These are phyloP conservation scores for Cosmorhoe ocellata DNA, from an alignment of 2,888 invertebrate species.

Conservation along the genomic window DNA sequence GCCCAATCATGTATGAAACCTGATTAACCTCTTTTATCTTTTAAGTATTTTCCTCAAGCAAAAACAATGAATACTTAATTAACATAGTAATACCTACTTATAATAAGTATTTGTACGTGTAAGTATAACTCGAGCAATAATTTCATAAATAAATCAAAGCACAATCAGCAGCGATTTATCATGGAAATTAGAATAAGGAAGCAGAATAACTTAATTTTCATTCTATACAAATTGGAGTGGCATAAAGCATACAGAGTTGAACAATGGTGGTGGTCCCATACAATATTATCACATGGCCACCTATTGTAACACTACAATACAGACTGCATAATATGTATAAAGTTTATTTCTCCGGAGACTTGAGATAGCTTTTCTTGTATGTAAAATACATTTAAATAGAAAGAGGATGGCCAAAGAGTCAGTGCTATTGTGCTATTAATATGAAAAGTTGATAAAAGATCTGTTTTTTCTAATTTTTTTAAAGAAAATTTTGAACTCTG, in stretches of 20 bases:
- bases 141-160: slow-evolving; percentile 19
- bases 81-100: no score
- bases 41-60: no score
- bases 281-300: slow-evolving; percentile 53
- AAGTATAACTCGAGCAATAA: no score
- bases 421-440: slow-evolving; percentile 14
- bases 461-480: background rate
- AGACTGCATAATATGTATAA: slow-evolving; percentile 32
- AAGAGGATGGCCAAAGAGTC: slow-evolving; percentile 40
- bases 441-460: slow-evolving; percentile 3
- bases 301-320: slow-evolving; percentile 44
- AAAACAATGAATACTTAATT: no score
- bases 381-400: slow-evolving; percentile 68
- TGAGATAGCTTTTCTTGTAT: slow-evolving; percentile 56
- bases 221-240: slow-evolving; percentile 53
- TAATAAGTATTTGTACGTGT: no score
- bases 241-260: slow-evolving; percentile 54
- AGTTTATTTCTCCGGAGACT: slow-evolving; percentile 56
- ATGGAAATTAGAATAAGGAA: slow-evolving; percentile 55
- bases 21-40: no score
- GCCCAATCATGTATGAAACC: no score
- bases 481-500: background rate
- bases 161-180: slow-evolving; percentile 31
- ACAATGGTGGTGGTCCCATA: slow-evolving; percentile 57
- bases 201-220: slow-evolving; percentile 54